Percentiles rank a stretch among this genome's conserved stretches.
Evolutionary conservation across 1,140 invertebrate genomes (phyloP).

Genomic region (Hyposmocoma kahamanoa): DNA sequence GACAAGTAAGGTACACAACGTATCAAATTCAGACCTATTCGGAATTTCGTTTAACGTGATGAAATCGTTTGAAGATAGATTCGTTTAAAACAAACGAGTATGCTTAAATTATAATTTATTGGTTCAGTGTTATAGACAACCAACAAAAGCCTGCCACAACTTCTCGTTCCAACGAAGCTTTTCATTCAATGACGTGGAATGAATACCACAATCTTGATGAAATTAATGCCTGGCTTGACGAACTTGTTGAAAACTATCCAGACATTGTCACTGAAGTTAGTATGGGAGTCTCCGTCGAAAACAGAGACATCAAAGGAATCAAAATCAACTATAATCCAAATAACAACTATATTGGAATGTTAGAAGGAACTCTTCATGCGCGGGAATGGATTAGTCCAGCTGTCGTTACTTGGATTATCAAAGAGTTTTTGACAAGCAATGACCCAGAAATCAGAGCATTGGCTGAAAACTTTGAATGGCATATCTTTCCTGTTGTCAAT

Average conservation of each 20-base stretch:
- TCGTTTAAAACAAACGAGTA: too few species aligned
- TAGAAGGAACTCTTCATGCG: slow-evolving; percentile 82
- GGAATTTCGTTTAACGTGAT: too few species aligned
- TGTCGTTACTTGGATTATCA: slow-evolving; percentile 80
- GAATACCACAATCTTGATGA: slow-evolving; percentile 62
- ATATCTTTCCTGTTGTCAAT: slow-evolving; percentile 77
- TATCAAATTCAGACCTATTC: not conserved
- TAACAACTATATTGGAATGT: slow-evolving; percentile 31
- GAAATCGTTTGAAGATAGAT: too few species aligned
- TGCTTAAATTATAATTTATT: not conserved
- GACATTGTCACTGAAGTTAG: slow-evolving; percentile 65
- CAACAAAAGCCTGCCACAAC: slow-evolving; percentile 28
- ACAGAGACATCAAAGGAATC: slow-evolving; percentile 78
- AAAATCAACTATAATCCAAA: slow-evolving; percentile 73
- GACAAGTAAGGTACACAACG: too few species aligned
- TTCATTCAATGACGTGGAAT: slow-evolving; percentile 56
- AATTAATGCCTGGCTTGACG: slow-evolving; percentile 71
- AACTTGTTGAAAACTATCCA: slow-evolving; percentile 49
- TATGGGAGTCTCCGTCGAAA: slow-evolving; percentile 76
- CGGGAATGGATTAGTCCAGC: slow-evolving; percentile 87
- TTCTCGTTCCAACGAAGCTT: slow-evolving; percentile 10
- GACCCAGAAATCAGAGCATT: slow-evolving; percentile 66
- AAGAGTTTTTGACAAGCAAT: slow-evolving; percentile 76
- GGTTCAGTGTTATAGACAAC: slow-evolving; percentile 37
- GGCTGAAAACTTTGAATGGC: slow-evolving; percentile 77